A percentile compares a stretch with the other conserved stretches of the same genome.
phyloP scores from a whole-genome alignment of 1,140 invertebrate species.

The Drosophila nigrodunni region DNA sequence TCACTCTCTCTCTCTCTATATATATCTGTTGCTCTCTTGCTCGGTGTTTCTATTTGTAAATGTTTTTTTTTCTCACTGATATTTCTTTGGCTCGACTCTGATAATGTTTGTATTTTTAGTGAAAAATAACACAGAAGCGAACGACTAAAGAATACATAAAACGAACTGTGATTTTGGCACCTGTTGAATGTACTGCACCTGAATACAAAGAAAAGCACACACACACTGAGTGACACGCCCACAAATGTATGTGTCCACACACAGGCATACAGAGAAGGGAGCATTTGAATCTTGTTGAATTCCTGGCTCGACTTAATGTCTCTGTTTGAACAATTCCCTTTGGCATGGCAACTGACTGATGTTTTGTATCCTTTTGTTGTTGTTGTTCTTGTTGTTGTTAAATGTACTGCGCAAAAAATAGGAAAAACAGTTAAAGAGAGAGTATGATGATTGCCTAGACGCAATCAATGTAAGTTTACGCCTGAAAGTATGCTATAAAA shows the following conservation, averaged over 20 bases:
- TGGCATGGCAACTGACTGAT: slow-evolving; percentile 56
- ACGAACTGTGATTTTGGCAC: slow-evolving; percentile 66
- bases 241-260: slow-evolving; percentile 16
- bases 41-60: slow-evolving; percentile 14
- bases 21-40: background rate
- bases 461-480: background rate
- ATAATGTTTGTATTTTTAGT: slow-evolving; percentile 51
- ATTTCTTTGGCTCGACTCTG: slow-evolving; percentile 42
- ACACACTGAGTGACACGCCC: slow-evolving; percentile 32
- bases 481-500: slow-evolving; percentile 9
- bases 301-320: slow-evolving; percentile 33
- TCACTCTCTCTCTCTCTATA: slow-evolving; percentile 21
- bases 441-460: slow-evolving; percentile 7
- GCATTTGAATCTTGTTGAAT: slow-evolving; percentile 8
- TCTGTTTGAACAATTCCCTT: slow-evolving; percentile 56
- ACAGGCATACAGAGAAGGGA: slow-evolving; percentile 18
- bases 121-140: slow-evolving; percentile 23
- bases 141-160: slow-evolving; percentile 40
- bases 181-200: slow-evolving; percentile 78
- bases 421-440: background rate
- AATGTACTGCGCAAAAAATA: slow-evolving; percentile 6
- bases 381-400: slow-evolving; percentile 23
- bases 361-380: slow-evolving; percentile 33
- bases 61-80: slow-evolving; percentile 25
- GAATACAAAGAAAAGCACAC: slow-evolving; percentile 22